Evolutionary conservation across 2,888 invertebrate species (phyloP).

Genomic region (Pheosia tremula): DNA sequence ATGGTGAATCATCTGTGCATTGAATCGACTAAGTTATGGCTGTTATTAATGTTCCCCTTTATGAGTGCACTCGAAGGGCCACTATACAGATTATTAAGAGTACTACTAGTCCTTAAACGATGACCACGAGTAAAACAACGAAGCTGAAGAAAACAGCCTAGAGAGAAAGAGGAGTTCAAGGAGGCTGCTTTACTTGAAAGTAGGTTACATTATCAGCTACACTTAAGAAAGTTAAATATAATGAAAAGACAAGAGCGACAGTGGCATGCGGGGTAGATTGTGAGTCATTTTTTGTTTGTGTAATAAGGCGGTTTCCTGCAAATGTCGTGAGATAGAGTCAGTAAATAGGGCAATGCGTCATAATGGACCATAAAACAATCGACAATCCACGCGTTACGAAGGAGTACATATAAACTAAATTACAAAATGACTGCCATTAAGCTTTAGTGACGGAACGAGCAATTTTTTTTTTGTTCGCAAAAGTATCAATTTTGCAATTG

Average conservation of each 20-base stretch:
- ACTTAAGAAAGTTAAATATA: neutral
- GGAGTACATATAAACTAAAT: neutral
- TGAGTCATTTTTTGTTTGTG: neutral
- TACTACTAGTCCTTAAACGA: no score
- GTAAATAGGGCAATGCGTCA: neutral
- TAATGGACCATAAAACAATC: neutral
- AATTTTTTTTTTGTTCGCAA: neutral
- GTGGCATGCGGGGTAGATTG: neutral
- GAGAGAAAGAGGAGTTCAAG: no score
- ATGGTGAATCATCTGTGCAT: no score
- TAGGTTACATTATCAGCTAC: no score
- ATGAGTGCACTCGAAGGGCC: no score
- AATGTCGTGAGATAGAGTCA: neutral
- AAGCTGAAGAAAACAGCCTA: no score
- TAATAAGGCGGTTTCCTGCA: neutral
- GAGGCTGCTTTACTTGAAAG: no score
- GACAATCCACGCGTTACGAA: neutral
- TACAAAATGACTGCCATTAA: neutral
- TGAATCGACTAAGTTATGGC: no score
- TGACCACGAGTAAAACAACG: no score
- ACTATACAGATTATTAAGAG: no score
- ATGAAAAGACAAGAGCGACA: neutral
- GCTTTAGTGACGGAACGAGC: neutral
- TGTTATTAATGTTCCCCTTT: no score
- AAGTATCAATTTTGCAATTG: neutral